These are phyloP conservation scores for Rachycentron canadum DNA, from an alignment of 2,797 vertebrate species.

Conservation along the genomic window DNA sequence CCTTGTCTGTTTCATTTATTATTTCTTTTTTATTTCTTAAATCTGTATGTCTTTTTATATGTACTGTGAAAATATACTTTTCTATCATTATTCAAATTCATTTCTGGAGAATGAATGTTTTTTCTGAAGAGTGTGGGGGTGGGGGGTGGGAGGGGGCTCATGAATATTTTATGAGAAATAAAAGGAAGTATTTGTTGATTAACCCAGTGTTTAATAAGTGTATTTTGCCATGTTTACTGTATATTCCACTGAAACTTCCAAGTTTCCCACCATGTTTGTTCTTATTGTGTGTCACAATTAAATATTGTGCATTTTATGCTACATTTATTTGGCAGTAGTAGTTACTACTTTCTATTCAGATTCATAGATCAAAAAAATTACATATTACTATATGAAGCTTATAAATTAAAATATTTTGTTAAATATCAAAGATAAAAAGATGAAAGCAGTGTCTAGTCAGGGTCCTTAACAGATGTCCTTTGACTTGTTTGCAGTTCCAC, in stretches of 20 bases:
- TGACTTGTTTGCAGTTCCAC: too few species aligned
- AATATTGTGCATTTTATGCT: not conserved
- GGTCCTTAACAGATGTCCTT: too few species aligned
- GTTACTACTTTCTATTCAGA: too few species aligned
- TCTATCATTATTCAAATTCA: conserved; percentile 39
- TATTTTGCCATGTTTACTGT: not conserved
- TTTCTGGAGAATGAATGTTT: conserved; percentile 14
- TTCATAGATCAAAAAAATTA: too few species aligned
- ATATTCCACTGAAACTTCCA: not conserved
- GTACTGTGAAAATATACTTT: conserved; percentile 68
- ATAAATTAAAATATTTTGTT: too few species aligned
- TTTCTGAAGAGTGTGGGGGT: conserved; percentile 17
- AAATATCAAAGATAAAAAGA: too few species aligned
- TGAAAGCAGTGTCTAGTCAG: too few species aligned
- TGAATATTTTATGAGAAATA: conserved; percentile 75
- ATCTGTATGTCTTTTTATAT: conserved; percentile 51
- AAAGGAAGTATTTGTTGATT: conserved; percentile 65
- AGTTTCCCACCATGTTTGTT: too few species aligned
- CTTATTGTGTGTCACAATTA: not conserved
- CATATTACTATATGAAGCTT: too few species aligned
- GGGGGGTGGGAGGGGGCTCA: conserved; percentile 47
- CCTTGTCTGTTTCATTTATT: conserved; percentile 36
- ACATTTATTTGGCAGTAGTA: too few species aligned
- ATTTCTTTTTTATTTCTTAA: conserved; percentile 18
- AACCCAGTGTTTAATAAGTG: not conserved